Conservation (phyloP, 2,888 invertebrate species). For the Athalia circularis region DNA sequence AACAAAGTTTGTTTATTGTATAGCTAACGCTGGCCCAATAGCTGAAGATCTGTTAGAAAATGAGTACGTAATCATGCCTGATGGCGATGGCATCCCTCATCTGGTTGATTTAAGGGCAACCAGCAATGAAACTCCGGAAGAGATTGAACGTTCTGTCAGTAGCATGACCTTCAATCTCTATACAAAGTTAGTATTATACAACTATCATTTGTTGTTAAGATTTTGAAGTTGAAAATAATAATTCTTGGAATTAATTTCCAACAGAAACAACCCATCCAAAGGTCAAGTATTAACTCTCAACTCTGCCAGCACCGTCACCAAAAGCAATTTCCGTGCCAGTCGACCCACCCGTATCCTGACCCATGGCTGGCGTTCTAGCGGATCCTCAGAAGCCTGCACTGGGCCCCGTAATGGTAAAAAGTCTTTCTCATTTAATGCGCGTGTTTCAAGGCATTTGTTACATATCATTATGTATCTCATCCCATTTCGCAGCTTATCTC, state of each 20-base stretch:
- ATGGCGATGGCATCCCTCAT: slow-evolving; percentile 70
- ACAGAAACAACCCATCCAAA: slow-evolving; percentile 8
- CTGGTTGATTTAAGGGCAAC: slow-evolving; percentile 72
- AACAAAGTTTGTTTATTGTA: background rate
- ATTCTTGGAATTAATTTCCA: background rate
- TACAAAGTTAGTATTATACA: slow-evolving; percentile 25
- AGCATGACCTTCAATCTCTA: slow-evolving; percentile 29
- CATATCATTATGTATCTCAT: background rate
- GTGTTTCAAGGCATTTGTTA: background rate
- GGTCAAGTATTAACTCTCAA: slow-evolving; percentile 10
- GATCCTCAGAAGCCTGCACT: slow-evolving; percentile 5
- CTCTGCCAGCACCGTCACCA: background rate
- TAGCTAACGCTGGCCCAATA: slow-evolving; percentile 16
- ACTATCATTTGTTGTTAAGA: background rate
- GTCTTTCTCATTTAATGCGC: background rate
- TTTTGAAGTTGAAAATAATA: background rate
- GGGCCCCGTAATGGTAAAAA: background rate
- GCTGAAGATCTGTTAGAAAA: slow-evolving; percentile 11
- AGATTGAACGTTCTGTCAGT: slow-evolving; percentile 1
- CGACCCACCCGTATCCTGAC: slow-evolving; percentile 32
- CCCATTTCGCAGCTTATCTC: slow-evolving; percentile 68
- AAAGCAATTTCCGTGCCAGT: background rate
- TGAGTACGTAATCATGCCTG: slow-evolving; percentile 75
- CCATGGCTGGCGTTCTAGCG: slow-evolving; percentile 30
- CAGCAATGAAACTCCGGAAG: slow-evolving; percentile 56